Evolutionary conservation across 2,113 vertebrate species (phyloP).

Genomic region (Callithrix jacchus): DNA sequence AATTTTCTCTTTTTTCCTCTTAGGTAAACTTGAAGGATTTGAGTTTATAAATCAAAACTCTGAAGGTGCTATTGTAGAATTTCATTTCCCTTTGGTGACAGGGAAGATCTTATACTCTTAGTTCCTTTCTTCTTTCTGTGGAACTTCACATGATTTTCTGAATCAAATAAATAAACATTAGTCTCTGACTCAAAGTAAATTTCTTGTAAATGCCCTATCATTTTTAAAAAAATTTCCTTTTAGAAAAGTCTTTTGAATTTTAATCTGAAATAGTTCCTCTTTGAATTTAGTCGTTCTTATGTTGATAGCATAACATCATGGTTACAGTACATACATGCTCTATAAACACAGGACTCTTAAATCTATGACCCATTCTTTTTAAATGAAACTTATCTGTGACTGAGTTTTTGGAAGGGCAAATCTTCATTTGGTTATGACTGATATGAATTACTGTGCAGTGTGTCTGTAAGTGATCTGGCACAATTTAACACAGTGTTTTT

Average conservation of each 20-base stretch:
- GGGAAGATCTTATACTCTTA: not conserved
- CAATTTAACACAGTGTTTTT: not conserved
- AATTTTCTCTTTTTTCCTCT: not conserved
- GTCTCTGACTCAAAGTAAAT: not conserved
- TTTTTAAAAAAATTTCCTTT: not conserved
- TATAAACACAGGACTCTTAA: not conserved
- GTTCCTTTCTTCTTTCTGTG: not conserved
- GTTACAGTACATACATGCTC: not conserved
- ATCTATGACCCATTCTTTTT: not conserved
- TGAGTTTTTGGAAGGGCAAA: slow-evolving; percentile 13
- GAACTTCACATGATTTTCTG: not conserved
- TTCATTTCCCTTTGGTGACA: not conserved
- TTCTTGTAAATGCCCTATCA: not conserved
- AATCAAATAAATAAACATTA: not conserved
- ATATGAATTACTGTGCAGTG: not conserved
- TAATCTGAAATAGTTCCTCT: slow-evolving; percentile 26
- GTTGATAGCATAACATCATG: not conserved
- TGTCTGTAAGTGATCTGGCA: not conserved
- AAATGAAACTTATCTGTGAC: not conserved
- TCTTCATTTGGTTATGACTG: not conserved
- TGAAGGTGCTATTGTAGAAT: not conserved
- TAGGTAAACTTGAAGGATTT: not conserved
- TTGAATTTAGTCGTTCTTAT: slow-evolving; percentile 17
- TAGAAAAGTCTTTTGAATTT: slow-evolving; percentile 41
- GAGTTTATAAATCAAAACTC: not conserved